Percentiles rank a stretch among this genome's conserved stretches.
Conservation (phyloP, 2,113 vertebrate species). For the Glaucomys volans region DNA sequence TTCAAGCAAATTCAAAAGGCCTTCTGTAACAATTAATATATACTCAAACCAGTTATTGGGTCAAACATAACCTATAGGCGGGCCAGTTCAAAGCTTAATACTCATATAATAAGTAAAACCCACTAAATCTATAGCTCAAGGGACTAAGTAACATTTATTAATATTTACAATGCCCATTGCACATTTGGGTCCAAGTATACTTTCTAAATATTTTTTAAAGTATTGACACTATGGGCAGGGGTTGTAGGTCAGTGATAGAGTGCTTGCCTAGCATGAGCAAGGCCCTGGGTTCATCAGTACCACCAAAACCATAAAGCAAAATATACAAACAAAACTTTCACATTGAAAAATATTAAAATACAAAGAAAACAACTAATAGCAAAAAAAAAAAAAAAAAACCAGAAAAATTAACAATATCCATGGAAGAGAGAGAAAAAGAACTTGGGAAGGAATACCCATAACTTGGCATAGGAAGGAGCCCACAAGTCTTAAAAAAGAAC, state of each 20-base stretch:
- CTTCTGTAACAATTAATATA: not conserved
- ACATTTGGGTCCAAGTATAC: not conserved
- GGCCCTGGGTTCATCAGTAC: no score
- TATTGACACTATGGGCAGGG: not conserved
- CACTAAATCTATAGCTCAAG: not conserved
- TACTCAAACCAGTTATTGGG: not conserved
- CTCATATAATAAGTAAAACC: not conserved
- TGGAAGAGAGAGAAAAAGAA: not conserved
- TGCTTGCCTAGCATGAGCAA: no score
- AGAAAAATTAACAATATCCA: not conserved
- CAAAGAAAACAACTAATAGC: not conserved
- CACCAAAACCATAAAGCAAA: no score
- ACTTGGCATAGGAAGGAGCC: not conserved
- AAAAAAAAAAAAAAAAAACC: not conserved
- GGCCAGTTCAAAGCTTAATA: not conserved
- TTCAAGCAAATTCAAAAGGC: not conserved
- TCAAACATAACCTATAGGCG: not conserved
- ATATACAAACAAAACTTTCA: not conserved
- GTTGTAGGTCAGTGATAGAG: no score
- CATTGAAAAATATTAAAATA: not conserved
- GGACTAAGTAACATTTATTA: not conserved
- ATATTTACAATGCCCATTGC: not conserved
- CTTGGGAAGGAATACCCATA: not conserved
- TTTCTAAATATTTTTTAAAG: constrained; percentile 27
- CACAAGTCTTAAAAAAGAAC: not conserved